Evolutionary conservation across 2,888 invertebrate species (phyloP), one percentile per base, ranked within the genome.

Genomic region (Lasioglossum zephyrum): DNA sequence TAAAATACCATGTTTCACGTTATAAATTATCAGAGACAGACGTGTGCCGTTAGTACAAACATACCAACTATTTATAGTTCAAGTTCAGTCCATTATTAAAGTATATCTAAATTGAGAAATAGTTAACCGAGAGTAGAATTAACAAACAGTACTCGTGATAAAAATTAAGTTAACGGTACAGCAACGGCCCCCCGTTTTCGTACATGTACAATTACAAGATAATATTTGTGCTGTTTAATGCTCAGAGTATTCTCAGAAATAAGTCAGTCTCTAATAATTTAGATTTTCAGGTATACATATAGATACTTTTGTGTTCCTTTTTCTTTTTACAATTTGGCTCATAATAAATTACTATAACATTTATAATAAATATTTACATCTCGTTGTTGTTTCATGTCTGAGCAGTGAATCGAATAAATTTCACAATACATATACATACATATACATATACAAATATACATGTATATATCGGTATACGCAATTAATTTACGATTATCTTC

Each of bases 401-500:
- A 89, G 84, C 81, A 79, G 72, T 81, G 74, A 82, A 81, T 79
- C 44, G 69, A 57, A 77, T 84, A 49, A 81, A 66, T 76, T 83
- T 79, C 47, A 63, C 76, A 70, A 78, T 63, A 66, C 49, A 78
- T 66, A 70, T 66, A 70, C 69, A 66, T 41, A 41, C 31, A 41
- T 18, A 36, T 44, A 26, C 4, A 26, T 63, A 16, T n/a, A 26
- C 26, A 11, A 3, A 31, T 31, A 31, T 31, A 31, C 31, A 31
- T 31, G 31, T 31, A 31, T 31, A 31, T 31, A 31, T 31, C 31
- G 0, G 11, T 63, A 31, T 63, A 31, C 31, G 26, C 53, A 41
- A 44, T 75, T 80, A 26, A 73, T 75, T 44, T 69, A 11, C 63
- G 60, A 85, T 57, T 77, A 69, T 49, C 49, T 81, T 96, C 96